Evolutionary conservation across 2,797 vertebrate genomes (phyloP).

Genomic region (Etheostoma perlongum): DNA sequence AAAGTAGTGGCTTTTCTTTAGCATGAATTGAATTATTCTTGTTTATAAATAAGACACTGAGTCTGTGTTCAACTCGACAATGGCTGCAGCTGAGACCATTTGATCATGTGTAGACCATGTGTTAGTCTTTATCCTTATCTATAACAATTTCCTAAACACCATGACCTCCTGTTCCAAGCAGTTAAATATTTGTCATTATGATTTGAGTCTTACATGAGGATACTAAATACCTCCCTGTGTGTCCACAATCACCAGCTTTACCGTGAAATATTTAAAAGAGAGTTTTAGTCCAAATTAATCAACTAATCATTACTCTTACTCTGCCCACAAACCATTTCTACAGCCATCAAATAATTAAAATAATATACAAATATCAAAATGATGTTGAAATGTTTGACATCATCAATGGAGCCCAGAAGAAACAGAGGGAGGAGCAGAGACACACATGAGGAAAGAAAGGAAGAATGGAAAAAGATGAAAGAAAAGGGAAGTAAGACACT

Average conservation of each 20-base stretch:
- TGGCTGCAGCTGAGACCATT: too few relatives aligned
- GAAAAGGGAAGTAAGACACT: slow-evolving; percentile 21
- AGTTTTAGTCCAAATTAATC: neutral
- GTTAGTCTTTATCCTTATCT: too few relatives aligned
- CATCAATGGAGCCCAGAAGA: neutral
- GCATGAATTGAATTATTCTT: neutral
- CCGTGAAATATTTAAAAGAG: neutral
- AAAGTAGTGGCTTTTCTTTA: neutral
- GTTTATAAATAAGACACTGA: slow-evolving; percentile 1
- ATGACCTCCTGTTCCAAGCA: too few relatives aligned
- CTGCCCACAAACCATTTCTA: neutral
- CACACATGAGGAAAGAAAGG: neutral
- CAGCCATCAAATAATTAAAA: neutral
- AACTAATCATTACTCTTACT: neutral
- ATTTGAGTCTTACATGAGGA: too few relatives aligned
- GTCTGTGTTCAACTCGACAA: too few relatives aligned
- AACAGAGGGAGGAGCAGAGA: neutral
- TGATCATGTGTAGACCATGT: too few relatives aligned
- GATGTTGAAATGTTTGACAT: neutral
- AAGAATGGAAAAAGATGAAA: slow-evolving; percentile 1
- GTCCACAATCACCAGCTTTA: neutral
- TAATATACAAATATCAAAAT: neutral
- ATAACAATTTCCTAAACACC: too few relatives aligned
- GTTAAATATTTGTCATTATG: too few relatives aligned
- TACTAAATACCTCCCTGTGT: too few relatives aligned